phyloP scores from a whole-genome alignment of 2,113 vertebrate species.

The Gnathonemus longibarbis region DNA sequence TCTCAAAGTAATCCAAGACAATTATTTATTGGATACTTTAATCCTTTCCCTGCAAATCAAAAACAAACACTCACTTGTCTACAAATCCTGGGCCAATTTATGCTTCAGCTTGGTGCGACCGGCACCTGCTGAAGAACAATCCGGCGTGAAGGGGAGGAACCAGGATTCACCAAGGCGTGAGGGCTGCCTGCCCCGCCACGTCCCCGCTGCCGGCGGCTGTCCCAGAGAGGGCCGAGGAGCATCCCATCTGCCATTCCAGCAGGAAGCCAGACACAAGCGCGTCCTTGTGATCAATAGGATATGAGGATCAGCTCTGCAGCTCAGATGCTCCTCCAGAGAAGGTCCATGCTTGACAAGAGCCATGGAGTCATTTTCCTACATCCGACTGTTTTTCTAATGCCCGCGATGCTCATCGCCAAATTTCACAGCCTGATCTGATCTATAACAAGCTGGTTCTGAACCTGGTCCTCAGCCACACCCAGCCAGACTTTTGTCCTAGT shows the following conservation, averaged over 20 bases:
- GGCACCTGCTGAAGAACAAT: not conserved
- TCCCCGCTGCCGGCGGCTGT: not conserved
- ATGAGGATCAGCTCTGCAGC: not conserved
- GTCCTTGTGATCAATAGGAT: not conserved
- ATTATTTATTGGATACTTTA: not conserved
- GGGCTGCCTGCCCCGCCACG: not conserved
- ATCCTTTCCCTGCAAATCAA: not conserved
- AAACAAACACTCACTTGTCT: not conserved
- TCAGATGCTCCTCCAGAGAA: not conserved
- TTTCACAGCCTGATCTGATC: not conserved
- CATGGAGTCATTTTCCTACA: not conserved
- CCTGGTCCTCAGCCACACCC: not conserved
- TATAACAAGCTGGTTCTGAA: not conserved
- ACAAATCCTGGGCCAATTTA: not conserved
- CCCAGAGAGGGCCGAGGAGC: not conserved
- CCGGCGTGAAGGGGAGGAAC: not conserved
- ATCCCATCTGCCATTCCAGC: slow-evolving; percentile 15
- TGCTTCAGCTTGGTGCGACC: not conserved
- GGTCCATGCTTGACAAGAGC: not conserved
- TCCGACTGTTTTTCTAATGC: not conserved
- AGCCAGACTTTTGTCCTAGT: not conserved
- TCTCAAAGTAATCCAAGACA: not conserved
- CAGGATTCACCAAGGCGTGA: not conserved
- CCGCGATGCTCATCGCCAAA: not conserved
- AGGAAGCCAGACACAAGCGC: not conserved